phyloP scores from a whole-genome alignment of 2,888 invertebrate species.

The Drosophila formosana region DNA sequence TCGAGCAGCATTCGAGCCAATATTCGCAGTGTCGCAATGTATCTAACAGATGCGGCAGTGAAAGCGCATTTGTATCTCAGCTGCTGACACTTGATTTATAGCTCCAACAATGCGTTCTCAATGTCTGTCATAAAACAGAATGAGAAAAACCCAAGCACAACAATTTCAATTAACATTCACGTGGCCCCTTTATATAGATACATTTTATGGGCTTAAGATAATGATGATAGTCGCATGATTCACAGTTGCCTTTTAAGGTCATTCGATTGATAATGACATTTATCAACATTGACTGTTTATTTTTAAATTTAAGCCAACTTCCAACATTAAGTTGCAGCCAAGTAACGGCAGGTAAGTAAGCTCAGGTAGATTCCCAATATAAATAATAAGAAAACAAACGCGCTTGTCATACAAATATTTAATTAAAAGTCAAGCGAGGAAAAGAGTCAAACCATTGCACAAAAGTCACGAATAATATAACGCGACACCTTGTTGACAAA shows the following conservation, averaged over 20 bases:
- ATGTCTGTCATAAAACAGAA: slow-evolving; percentile 28
- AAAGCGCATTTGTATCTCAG: slow-evolving; percentile 47
- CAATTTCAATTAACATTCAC: slow-evolving; percentile 38
- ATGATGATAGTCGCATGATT: slow-evolving; percentile 28
- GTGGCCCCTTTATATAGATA: slow-evolving; percentile 8
- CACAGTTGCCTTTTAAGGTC: slow-evolving; percentile 38
- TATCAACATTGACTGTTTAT: slow-evolving; percentile 31
- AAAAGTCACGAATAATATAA: slow-evolving; percentile 53
- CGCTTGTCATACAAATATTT: slow-evolving; percentile 57
- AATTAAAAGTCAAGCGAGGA: slow-evolving; percentile 21
- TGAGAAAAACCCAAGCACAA: slow-evolving; percentile 11
- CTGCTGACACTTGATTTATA: slow-evolving; percentile 55
- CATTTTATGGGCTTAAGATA: slow-evolving; percentile 19
- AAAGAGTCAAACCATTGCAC: slow-evolving; percentile 4
- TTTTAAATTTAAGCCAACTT: slow-evolving; percentile 21
- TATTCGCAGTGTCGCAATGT: slow-evolving; percentile 3
- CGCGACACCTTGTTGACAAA: slow-evolving; percentile 32
- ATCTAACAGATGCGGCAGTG: slow-evolving; percentile 37
- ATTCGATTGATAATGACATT: slow-evolving; percentile 21
- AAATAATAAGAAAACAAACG: slow-evolving; percentile 38
- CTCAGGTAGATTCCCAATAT: slow-evolving; percentile 19
- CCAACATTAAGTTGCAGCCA: slow-evolving; percentile 31
- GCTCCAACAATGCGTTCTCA: slow-evolving; percentile 29
- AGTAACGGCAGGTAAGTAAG: slow-evolving; percentile 8
- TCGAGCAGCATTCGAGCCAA: not conserved